Evolutionary conservation across 2,888 invertebrate genomes (phyloP), one percentile per base, ranked within the genome.

Genomic region (Caenorhabditis imperialis): DNA sequence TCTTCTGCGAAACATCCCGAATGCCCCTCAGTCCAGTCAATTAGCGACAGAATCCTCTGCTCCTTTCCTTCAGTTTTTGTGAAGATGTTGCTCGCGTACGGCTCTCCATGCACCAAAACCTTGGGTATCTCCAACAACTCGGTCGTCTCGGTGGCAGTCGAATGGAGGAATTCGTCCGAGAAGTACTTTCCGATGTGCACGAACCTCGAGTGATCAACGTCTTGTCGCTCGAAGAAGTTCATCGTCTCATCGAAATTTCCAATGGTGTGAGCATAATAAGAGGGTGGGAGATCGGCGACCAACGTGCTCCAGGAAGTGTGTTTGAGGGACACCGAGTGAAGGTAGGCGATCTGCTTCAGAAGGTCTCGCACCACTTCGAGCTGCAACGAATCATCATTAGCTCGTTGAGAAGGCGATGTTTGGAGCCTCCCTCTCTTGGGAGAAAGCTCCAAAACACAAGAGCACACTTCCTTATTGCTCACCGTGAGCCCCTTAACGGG

Each of bases 1-100:
- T 86, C 86, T 67, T 86, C 86, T 0, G 82, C 86, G 58, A 83
- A 85, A 48, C 86, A 86, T 8, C 86, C 86, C 5, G 83, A 82
- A 70, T 86, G 86, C 12, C 82, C 77, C 48, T 81, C 86, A 18
- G 84, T 82, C 84, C 84, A 85, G 57, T 85, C 85, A 55, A 84
- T 82, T 22, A 85, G 22, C 18, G 81, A 80, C 7, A 54, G 58
- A 20, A 84, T 71, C n/a, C 65, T 30, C 23, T 83, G 75, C 10
- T 81, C 76, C 10, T 79, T 79, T 14, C 69, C 73, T 3, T 74
- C 74, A 54, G 71, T 53, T 22, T 71, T 67, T 4, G 71, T 71
- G 55, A 85, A 85, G 18, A 85, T 61, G 62, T 85, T 83, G 25
- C 77, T 75, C 1, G 83, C 79, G 25, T 79, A 79, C 8, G 85